Percentiles rank a stretch among this genome's conserved stretches.
Evolutionary conservation across 2,797 vertebrate genomes (phyloP).

Genomic region (Bradypodion ventrale): DNA sequence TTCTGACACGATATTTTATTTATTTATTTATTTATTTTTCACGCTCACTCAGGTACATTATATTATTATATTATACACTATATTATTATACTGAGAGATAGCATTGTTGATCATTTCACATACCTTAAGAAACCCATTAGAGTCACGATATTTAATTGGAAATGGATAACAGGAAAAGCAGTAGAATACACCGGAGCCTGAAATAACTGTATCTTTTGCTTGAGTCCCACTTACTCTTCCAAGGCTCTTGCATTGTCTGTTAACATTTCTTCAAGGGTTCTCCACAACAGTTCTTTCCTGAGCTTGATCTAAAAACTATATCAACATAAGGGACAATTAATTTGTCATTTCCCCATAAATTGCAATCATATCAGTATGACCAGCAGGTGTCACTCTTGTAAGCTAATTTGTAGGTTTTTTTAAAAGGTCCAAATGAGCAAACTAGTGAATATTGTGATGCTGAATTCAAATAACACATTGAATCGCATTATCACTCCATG

Average conservation of each 20-base stretch:
- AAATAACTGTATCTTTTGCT: neutral
- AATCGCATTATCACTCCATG: neutral
- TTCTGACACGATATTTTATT: no score
- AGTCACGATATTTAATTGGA: neutral
- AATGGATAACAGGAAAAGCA: neutral
- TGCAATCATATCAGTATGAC: neutral
- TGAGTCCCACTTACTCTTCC: neutral
- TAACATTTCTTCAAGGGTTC: neutral
- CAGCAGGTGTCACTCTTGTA: neutral
- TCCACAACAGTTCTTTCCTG: neutral
- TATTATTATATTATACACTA: no score
- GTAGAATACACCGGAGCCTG: neutral
- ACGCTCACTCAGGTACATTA: no score
- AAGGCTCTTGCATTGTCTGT: neutral
- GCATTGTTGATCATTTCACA: no score
- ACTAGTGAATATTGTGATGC: neutral
- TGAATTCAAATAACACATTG: neutral
- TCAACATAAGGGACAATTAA: neutral
- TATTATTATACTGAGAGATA: no score
- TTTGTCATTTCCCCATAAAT: neutral
- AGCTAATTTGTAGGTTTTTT: constrained; percentile 6
- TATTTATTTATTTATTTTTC: no score
- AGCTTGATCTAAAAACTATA: neutral
- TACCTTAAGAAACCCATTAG: no score
- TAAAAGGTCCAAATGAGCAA: neutral